These are phyloP conservation scores for Kryptopterus vitreolus DNA, from an alignment of 2,797 vertebrate genomes.

Conservation along the genomic window DNA sequence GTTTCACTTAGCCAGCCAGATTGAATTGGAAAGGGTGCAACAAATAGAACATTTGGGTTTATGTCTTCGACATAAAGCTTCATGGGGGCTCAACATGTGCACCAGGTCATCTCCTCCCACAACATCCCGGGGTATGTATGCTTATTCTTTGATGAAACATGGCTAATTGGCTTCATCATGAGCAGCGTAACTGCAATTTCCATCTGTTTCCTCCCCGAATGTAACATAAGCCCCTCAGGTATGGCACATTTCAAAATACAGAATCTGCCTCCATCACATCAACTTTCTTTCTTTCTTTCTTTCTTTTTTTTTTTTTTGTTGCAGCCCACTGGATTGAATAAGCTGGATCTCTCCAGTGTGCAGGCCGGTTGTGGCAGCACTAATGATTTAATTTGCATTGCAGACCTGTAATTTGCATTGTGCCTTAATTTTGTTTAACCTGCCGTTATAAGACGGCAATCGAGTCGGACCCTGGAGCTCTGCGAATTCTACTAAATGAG, in stretches of 20 bases:
- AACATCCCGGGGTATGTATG: not conserved
- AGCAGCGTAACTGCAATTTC: conserved; percentile 7
- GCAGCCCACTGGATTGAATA: conserved; percentile 26
- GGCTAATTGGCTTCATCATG: conserved; percentile 3
- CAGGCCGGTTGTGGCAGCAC: conserved; percentile 31
- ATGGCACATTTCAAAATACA: not conserved
- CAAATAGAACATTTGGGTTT: not conserved
- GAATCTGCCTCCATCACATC: conserved; percentile 12
- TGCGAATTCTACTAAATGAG: conserved; percentile 18
- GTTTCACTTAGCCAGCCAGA: conserved; percentile 50
- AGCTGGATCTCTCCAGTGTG: conserved; percentile 33
- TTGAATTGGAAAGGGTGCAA: conserved; percentile 38
- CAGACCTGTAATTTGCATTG: conserved; percentile 53
- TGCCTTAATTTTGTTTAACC: conserved; percentile 54
- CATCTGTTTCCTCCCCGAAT: not conserved
- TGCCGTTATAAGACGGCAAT: conserved; percentile 44
- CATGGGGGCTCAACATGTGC: not conserved
- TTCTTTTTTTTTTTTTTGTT: conserved; percentile 10
- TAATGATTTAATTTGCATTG: conserved; percentile 59
- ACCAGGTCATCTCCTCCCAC: not conserved
- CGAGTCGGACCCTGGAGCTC: conserved; percentile 19
- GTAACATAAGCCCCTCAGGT: conserved; percentile 2
- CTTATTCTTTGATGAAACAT: not conserved
- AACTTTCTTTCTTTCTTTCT: conserved; percentile 7
- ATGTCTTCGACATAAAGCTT: not conserved